phyloP scores from a whole-genome alignment of 2,797 vertebrate species.

The Pampus argenteus region DNA sequence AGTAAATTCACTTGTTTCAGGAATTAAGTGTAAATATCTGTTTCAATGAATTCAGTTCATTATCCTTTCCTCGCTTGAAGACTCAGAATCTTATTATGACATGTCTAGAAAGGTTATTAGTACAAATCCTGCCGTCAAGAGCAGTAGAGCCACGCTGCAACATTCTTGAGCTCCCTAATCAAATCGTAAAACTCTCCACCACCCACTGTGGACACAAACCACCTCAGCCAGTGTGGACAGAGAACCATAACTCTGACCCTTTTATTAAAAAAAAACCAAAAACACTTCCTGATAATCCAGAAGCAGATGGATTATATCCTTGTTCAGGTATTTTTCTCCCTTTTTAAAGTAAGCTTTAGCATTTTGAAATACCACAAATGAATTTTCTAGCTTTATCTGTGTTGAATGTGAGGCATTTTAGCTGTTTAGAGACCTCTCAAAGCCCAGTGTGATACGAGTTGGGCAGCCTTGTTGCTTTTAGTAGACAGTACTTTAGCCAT shows the following conservation, averaged over 20 bases:
- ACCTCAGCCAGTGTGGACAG: background rate
- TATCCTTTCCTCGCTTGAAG: background rate
- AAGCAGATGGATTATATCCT: conserved; percentile 10
- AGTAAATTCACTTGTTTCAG: conserved; percentile 22
- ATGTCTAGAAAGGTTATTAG: background rate
- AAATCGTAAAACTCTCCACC: conserved; percentile 10
- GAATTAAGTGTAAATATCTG: too few species aligned
- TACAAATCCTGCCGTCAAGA: conserved; percentile 22
- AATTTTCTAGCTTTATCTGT: conserved; percentile 60
- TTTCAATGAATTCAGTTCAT: too few species aligned
- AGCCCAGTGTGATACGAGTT: conserved; percentile 51
- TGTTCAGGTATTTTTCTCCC: conserved; percentile 29
- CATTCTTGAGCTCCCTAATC: conserved; percentile 19
- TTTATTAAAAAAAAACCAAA: conserved; percentile 5
- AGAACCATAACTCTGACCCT: background rate
- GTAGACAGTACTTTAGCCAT: conserved; percentile 65
- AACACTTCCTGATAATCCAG: conserved; percentile 17
- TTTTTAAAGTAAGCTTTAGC: conserved; percentile 40
- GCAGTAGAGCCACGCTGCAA: conserved; percentile 3
- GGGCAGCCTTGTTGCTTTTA: conserved; percentile 70
- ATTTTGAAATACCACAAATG: conserved; percentile 52
- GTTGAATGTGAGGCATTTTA: conserved; percentile 73
- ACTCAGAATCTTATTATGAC: conserved; percentile 26
- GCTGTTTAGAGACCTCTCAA: conserved; percentile 51
- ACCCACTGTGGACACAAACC: background rate